Base-by-base conservation (phyloP, 2,113 vertebrate genomes). In the Proterorhinus semilunaris region DNA sequence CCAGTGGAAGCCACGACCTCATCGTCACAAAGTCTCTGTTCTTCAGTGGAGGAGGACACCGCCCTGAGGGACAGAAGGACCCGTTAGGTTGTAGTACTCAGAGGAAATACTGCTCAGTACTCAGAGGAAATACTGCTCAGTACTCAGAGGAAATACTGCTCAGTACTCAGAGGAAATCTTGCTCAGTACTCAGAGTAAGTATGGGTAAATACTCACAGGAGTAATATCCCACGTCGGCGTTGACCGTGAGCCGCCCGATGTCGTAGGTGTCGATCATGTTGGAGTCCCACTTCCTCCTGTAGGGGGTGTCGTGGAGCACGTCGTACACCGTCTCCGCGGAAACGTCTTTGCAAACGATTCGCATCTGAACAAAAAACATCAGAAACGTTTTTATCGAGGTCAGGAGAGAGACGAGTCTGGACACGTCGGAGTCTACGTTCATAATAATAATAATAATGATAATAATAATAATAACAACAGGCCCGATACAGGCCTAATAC, bases 231-330 rank as follows among this genome's bases (percentile, higher is more conserved):
- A 97, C 93, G 0, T 97, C 96, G 0, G 95, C 92, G 0, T 97
- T 97, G 54, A 90, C 95, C 0, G 95, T 97, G 76, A 97, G 93
- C 51, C 92, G 82, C 5, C 93, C 95, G 2, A 97, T 96, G 86
- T 97, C 96, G 1, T 93, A 94, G 13, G 96, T 96, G 81, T 97
- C 95, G 0, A 97, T 95, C 94, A 97, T 94, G 88, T 95, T 96
- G 0, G 90, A 87, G 89, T 97, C 96, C 96, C 96, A 97, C 62
- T 97, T 97, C 83, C 77, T 93, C 66, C 95, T 92, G 87, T 96
- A 97, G 82, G 76, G 83, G 66, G 92, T 95, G 88, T 97, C 96
- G 0, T 97, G 96, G 62, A 96, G 91, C 72, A 97, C 95, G 0
- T 97, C 95, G 0, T 97, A 96, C 21, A 97, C 87, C 0, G 94